Conservation (phyloP, 2,888 invertebrate species). For the Polyploca ridens region DNA sequence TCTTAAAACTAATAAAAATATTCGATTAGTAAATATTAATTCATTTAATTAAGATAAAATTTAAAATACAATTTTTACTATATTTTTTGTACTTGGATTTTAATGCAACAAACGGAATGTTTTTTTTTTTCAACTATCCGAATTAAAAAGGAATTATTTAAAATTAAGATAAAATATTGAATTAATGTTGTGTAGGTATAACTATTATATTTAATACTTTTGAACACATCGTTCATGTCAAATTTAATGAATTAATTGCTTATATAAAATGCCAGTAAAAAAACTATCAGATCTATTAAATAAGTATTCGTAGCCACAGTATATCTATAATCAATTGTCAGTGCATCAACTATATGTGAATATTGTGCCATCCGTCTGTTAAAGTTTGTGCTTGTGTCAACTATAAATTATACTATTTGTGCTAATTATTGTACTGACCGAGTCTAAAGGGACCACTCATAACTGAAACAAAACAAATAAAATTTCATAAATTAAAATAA, state of each 20-base stretch:
- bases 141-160: too few species aligned
- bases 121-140: too few species aligned
- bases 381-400: not conserved
- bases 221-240: not conserved
- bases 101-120: too few species aligned
- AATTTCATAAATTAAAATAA: slow-evolving; percentile 37
- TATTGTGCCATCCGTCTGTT: not conserved
- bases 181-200: not conserved
- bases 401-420: slow-evolving; percentile 1
- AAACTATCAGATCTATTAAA: not conserved
- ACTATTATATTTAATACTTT: not conserved
- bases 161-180: too few species aligned
- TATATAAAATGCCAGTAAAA: not conserved
- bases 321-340: slow-evolving; percentile 3
- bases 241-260: not conserved
- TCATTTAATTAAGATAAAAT: too few species aligned
- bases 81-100: too few species aligned
- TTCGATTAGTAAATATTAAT: not conserved
- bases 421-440: slow-evolving; percentile 38
- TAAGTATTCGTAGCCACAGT: not conserved
- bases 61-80: too few species aligned
- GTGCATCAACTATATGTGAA: not conserved
- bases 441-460: slow-evolving; percentile 68
- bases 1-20: not conserved
- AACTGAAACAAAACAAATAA: slow-evolving; percentile 75